Conservation (phyloP, 2,113 vertebrate genomes). For the Paramormyrops kingsleyae region DNA sequence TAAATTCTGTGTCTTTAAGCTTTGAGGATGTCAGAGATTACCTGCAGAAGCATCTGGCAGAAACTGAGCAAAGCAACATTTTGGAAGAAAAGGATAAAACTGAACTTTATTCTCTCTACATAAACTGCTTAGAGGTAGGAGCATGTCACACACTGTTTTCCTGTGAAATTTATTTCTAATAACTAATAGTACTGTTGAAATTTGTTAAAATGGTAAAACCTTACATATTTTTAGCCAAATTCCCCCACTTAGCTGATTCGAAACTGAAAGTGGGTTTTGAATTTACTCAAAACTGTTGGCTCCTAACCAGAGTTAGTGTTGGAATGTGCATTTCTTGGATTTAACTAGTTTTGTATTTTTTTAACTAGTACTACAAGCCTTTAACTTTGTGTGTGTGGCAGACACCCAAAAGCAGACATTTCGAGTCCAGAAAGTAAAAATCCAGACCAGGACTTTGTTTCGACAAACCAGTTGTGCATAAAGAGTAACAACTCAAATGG, state of each 20-base stretch:
- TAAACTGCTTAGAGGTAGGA: constrained; percentile 74
- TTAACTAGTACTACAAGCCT: not conserved
- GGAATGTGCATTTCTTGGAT: not conserved
- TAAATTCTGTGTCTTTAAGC: constrained; percentile 44
- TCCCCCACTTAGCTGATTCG: not conserved
- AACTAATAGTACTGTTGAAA: not conserved
- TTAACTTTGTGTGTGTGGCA: not conserved
- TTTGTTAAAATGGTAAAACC: not conserved
- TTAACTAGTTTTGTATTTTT: not conserved
- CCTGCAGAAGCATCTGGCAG: constrained; percentile 61
- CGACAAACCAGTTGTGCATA: not conserved
- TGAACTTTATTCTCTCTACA: constrained; percentile 69
- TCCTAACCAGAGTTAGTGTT: not conserved
- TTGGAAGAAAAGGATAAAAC: constrained; percentile 56
- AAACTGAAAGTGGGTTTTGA: not conserved
- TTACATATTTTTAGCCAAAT: not conserved
- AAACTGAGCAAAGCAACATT: constrained; percentile 52
- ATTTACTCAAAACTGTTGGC: not conserved
- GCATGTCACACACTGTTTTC: not conserved
- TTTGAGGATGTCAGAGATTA: constrained; percentile 65
- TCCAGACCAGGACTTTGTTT: not conserved
- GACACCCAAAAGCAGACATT: not conserved
- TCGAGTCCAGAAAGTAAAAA: not conserved
- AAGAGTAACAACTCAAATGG: not conserved
- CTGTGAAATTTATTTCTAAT: not conserved